Evolutionary conservation across 2,113 vertebrate species (phyloP).

Genomic region (Bothrops jararaca): DNA sequence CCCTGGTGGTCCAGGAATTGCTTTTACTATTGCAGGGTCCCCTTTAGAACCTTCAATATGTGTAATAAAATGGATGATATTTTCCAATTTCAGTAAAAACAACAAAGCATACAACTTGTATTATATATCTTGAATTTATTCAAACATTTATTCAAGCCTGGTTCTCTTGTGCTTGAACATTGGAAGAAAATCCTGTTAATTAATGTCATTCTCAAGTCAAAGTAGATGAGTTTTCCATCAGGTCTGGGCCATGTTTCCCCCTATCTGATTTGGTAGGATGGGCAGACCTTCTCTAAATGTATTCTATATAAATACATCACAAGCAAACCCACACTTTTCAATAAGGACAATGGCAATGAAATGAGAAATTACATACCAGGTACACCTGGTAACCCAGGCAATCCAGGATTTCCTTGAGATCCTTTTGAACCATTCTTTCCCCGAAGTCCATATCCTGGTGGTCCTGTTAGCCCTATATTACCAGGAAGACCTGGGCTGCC

Average conservation of each 20-base stretch:
- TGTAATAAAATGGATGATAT: background rate
- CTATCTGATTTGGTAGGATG: background rate
- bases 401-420: slow-evolving; percentile 66
- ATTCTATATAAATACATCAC: background rate
- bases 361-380: slow-evolving; percentile 69
- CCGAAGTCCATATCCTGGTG: slow-evolving; percentile 65
- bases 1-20: slow-evolving; percentile 65
- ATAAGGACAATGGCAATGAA: background rate
- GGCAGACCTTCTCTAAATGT: background rate
- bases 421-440: slow-evolving; percentile 72
- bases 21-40: slow-evolving; percentile 47
- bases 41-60: slow-evolving; percentile 67
- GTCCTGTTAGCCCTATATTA: slow-evolving; percentile 65
- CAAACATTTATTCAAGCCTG: background rate
- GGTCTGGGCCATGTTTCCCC: background rate
- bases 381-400: slow-evolving; percentile 68
- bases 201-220: background rate
- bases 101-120: background rate
- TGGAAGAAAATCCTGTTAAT: background rate
- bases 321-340: background rate
- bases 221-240: background rate
- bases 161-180: background rate
- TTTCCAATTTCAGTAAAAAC: slow-evolving; percentile 17
- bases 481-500: slow-evolving; percentile 67
- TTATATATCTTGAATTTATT: background rate